Base-by-base conservation (phyloP, 2,888 invertebrate species). In the Epistrophe eligans region DNA sequence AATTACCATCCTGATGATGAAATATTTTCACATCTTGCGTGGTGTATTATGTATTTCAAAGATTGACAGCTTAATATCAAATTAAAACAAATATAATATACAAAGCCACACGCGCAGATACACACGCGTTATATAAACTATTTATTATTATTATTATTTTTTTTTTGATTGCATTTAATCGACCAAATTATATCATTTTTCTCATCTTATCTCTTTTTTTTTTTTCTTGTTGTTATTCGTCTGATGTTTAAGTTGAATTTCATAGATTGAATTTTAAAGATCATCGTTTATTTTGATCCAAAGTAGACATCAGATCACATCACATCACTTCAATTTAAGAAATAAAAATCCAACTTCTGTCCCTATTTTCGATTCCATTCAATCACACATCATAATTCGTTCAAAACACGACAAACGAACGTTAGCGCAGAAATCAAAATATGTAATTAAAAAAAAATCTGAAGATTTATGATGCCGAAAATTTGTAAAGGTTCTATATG, bases 61-160 rank as follows among this genome's bases (percentile, higher is more conserved):
- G 74, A 79, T 79, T 83, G 87, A 87, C 87, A 83, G 48, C 76
- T 83, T 87, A 76, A 87, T 87, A 55, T 43, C 55, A 66, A 10
- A 79, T 72, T 62, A 70, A 76, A 71, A 67, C 43, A 71, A 55
- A 73, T 19, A 45, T 19, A 45, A 67, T 19, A 66, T 24, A 73
- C 24, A 67, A 60, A 58, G 8, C 70, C 55, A 70, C 70, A 83
- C 83, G 62, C 83, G 66, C 8, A 19, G 9, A 1, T 10, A 17
- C 17, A 67, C 48, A 67, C 48, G 60, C 40, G 24, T 43, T 40
- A 13, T 15, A 58, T 58, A 70, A 79, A 82, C 79, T 58, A 73
- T 2, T 1, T 50, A 15, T 10, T n/a, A n/a, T n/a, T n/a, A n/a
- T n/a, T n/a, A n/a, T 24, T 52, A 10, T 13, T 15, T 15, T 32